These are phyloP conservation scores for Mormyrus lacerda DNA, from an alignment of 2,113 vertebrate genomes.

Conservation along the genomic window DNA sequence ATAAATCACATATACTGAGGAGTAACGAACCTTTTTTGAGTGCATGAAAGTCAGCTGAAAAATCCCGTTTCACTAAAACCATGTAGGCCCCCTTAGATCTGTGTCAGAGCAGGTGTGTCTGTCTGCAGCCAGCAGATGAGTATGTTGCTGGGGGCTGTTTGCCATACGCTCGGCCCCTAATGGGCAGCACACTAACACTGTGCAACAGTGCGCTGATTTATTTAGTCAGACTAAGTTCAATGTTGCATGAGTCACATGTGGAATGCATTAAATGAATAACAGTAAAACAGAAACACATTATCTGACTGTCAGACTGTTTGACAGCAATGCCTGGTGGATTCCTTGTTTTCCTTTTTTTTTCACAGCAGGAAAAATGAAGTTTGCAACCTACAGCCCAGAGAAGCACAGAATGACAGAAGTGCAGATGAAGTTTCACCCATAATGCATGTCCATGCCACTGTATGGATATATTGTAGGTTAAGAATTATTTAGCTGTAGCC, in stretches of 20 bases:
- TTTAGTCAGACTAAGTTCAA: neutral
- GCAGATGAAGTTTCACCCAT: neutral
- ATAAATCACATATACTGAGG: neutral
- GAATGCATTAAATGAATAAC: neutral
- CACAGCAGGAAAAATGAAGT: neutral
- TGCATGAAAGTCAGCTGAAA: neutral
- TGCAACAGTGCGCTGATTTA: neutral
- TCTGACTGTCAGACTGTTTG: neutral
- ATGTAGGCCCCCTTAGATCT: neutral
- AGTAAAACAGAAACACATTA: neutral
- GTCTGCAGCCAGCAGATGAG: neutral
- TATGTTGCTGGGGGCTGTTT: neutral
- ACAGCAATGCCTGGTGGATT: neutral
- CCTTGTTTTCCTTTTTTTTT: neutral
- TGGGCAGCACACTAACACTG: neutral
- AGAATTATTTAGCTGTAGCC: neutral
- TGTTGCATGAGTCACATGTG: neutral
- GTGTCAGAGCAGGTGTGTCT: conserved; percentile 3
- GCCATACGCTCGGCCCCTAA: neutral
- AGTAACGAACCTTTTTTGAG: neutral
- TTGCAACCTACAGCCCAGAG: neutral
- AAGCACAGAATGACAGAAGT: neutral
- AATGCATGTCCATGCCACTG: neutral
- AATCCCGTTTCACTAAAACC: neutral
- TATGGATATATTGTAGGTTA: neutral